phyloP scores from a whole-genome alignment of 1,140 invertebrate genomes.

The Leptestheria dahalacensis region DNA sequence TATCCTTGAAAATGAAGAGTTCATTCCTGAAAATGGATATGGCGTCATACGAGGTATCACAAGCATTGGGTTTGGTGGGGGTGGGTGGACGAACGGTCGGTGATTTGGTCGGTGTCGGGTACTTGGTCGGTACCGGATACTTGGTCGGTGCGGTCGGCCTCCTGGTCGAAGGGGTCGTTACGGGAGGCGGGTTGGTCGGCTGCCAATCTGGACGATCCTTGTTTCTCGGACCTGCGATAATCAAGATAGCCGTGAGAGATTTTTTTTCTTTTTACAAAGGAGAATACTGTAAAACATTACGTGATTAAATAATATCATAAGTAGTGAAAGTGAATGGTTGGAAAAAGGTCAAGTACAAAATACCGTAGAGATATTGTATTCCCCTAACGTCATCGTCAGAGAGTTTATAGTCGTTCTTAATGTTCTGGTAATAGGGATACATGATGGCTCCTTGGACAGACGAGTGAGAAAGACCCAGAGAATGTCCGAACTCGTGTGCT shows the following conservation, averaged over 20 bases:
- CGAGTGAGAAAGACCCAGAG: conserved; percentile 31
- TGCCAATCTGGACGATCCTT: neutral
- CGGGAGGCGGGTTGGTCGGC: neutral
- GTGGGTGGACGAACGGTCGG: conserved; percentile 24
- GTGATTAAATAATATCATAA: too few species aligned
- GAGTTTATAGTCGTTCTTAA: conserved; percentile 29
- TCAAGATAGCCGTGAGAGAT: too few species aligned
- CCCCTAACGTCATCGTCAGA: conserved; percentile 74
- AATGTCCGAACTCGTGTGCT: conserved; percentile 34
- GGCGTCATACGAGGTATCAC: conserved; percentile 74
- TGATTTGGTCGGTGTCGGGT: conserved; percentile 21
- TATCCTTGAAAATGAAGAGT: conserved; percentile 77
- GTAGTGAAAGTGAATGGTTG: too few species aligned
- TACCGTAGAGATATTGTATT: conserved; percentile 73
- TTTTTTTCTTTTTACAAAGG: too few species aligned
- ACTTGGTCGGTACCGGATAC: conserved; percentile 24
- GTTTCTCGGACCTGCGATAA: neutral
- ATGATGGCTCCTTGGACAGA: conserved; percentile 29
- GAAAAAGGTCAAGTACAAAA: too few species aligned
- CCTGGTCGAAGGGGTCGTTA: neutral
- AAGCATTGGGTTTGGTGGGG: conserved; percentile 47
- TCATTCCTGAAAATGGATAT: conserved; percentile 71
- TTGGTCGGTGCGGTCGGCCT: neutral
- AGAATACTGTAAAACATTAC: too few species aligned
- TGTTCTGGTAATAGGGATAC: conserved; percentile 31